Evolutionary conservation across 2,113 vertebrate genomes (phyloP), one percentile per base, ranked within the genome.

Genomic region (Hypocryptadius cinnamomeus): DNA sequence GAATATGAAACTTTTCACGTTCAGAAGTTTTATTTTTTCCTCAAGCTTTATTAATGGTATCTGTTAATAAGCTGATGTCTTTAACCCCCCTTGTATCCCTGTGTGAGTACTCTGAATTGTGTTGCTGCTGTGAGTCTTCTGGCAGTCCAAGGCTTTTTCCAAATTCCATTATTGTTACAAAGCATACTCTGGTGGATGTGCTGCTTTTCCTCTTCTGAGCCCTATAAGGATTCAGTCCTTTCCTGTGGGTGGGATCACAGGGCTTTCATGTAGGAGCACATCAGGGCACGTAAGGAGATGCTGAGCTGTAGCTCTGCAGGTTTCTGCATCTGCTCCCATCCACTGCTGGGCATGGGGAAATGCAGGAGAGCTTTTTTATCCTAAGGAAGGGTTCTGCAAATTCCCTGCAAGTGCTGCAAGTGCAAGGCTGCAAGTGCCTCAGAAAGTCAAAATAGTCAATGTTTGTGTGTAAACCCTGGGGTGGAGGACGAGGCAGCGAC

Each of bases 151-250:
- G 0, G 6, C 76, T 85, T 88, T 94, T 95, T 96, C 93, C 85
- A 93, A 78, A 96, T 91, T 90, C 95, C 72, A 81, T 94, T 90
- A 86, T 81, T 94, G 72, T 94, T 95, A 83, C 91, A 94, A 80
- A 95, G 90, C 93, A 66, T 9, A 20, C 87, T 78, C 69, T 96
- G 90, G 69, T 96, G 85, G 64, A 56, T 45, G 79, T 93, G 82
- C 92, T 92, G 90, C 79, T 87, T 86, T 92, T 94, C 71, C 72
- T 93, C 64, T 40, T 15, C 5, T 11, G 88, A 94, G 76, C 93
- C 94, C 90, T 94, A 48, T 77, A 92, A 90, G 87, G 87, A 80
- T 86, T 74, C 53, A 12, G 31, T 54, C 82, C 51, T 88, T 93
- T 60, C 69, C 87, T 81, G 85, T 44, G 90, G 90, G 79, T 91